phyloP scores from a whole-genome alignment of 2,113 vertebrate genomes.

The Shinisaurus crocodilurus region DNA sequence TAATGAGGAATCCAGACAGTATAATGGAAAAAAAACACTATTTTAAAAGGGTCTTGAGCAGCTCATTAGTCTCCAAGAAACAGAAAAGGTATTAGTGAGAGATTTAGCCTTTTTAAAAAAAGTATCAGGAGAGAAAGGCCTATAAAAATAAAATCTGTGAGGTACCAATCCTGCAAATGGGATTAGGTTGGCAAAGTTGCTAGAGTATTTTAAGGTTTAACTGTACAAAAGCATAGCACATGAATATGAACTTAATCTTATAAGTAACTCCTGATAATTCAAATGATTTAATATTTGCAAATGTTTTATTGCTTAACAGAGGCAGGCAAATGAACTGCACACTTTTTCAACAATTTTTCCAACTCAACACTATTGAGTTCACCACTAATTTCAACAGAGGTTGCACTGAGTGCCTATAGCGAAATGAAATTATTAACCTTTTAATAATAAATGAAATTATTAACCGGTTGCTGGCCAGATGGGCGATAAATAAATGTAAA shows the following conservation, averaged over 20 bases:
- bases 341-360: conserved; percentile 40
- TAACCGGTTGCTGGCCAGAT: too few species aligned
- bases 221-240: background rate
- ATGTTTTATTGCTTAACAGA: conserved; percentile 52
- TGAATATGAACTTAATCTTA: conserved; percentile 41
- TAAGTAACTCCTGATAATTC: conserved; percentile 34
- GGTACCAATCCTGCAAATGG: too few species aligned
- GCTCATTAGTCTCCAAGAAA: background rate
- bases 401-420: background rate
- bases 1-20: background rate
- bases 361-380: background rate
- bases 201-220: background rate
- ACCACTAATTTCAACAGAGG: background rate
- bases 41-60: background rate
- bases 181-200: background rate
- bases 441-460: too few species aligned
- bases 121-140: too few species aligned
- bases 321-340: conserved; percentile 45
- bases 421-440: conserved; percentile 35
- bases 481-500: too few species aligned
- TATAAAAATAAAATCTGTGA: background rate
- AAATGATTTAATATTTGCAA: conserved; percentile 51
- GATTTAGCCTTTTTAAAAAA: background rate
- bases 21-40: background rate
- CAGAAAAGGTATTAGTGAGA: background rate